Evolutionary conservation across 2,113 vertebrate genomes (phyloP).

Genomic region (Microtus richardsoni): DNA sequence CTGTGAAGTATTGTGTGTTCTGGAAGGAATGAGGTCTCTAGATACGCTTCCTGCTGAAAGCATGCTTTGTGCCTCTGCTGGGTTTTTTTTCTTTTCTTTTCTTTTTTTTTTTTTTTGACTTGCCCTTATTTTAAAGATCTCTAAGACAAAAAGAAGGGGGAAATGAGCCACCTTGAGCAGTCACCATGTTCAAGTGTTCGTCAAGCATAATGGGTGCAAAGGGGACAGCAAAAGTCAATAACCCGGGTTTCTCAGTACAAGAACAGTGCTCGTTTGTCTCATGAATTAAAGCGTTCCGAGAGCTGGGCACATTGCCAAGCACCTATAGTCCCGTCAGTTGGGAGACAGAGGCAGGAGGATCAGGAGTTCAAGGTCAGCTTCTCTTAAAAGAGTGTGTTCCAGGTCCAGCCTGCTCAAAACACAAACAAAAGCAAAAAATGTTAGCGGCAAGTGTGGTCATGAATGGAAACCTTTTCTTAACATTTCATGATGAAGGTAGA

Average conservation of each 20-base stretch:
- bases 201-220: not conserved
- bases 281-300: not conserved
- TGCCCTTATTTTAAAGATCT: conserved; percentile 6
- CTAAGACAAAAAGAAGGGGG: not conserved
- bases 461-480: not conserved
- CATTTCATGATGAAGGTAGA: not conserved
- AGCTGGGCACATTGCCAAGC: not conserved
- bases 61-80: not conserved
- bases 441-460: not conserved
- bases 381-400: not conserved
- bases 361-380: not conserved
- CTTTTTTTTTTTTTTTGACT: not conserved
- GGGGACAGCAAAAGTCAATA: not conserved
- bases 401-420: not conserved
- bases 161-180: not conserved
- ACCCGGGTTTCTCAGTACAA: not conserved
- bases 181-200: not conserved
- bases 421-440: not conserved
- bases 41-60: not conserved
- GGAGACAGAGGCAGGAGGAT: not conserved
- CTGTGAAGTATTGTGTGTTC: not conserved
- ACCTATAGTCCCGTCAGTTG: not conserved
- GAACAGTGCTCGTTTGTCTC: not conserved
- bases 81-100: not conserved
- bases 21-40: not conserved